Evolutionary conservation across 1,140 invertebrate species (phyloP).

Genomic region (Nasonia vitripennis): DNA sequence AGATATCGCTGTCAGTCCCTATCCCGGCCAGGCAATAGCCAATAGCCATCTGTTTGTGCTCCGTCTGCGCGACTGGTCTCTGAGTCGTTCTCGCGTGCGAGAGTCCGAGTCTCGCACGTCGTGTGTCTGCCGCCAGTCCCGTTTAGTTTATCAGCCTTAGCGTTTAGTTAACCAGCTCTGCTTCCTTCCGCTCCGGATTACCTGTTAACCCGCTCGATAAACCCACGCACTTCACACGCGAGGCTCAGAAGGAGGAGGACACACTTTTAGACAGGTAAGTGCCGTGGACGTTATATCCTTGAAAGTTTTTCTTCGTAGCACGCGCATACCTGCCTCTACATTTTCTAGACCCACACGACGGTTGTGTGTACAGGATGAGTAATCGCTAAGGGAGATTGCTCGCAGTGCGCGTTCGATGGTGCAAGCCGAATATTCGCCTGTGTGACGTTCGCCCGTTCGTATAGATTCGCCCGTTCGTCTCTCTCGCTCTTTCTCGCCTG

Average conservation of each 20-base stretch:
- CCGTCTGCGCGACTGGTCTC: background rate
- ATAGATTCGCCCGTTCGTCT: background rate
- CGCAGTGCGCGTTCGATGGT: background rate
- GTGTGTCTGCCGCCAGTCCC: no score
- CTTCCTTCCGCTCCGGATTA: background rate
- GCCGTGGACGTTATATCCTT: no score
- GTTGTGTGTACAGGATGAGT: background rate
- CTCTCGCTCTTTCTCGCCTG: background rate
- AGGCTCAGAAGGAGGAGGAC: no score
- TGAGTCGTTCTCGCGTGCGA: background rate
- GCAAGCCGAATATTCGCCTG: background rate
- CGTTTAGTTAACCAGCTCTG: background rate
- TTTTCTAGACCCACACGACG: no score
- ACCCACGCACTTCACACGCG: no score
- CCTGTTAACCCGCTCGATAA: no score
- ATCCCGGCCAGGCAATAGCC: background rate
- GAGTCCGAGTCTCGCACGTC: no score
- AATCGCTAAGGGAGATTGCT: background rate
- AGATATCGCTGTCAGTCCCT: background rate
- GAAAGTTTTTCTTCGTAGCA: no score
- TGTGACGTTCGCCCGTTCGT: background rate
- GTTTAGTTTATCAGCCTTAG: no score
- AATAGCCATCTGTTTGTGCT: background rate
- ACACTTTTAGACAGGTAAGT: no score
- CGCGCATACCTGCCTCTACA: no score